phyloP scores from a whole-genome alignment of 2,888 invertebrate species.

The Mythimna ferrago region DNA sequence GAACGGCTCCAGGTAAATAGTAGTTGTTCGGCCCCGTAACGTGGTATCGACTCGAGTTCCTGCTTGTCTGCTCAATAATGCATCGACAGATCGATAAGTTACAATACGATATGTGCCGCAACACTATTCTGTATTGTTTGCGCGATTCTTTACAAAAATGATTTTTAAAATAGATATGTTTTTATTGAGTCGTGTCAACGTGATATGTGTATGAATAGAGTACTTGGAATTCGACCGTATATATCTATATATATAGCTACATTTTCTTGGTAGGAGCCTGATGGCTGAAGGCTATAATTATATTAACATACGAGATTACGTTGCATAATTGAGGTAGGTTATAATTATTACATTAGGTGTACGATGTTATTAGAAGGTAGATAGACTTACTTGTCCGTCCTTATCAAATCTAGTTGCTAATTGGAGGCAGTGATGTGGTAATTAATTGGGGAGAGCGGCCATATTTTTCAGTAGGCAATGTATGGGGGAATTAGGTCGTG shows the following conservation, averaged over 20 bases:
- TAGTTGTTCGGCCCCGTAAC: conserved; percentile 70
- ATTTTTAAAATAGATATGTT: conserved; percentile 57
- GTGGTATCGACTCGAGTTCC: conserved; percentile 72
- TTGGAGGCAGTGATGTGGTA: conserved; percentile 32
- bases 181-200: conserved; percentile 40
- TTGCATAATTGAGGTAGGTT: conserved; percentile 24
- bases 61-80: conserved; percentile 84
- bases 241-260: background rate
- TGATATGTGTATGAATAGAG: conserved; percentile 30
- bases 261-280: conserved; percentile 18
- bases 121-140: conserved; percentile 76
- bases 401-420: conserved; percentile 41
- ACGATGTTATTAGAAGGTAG: conserved; percentile 25
- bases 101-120: conserved; percentile 70
- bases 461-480: conserved; percentile 34
- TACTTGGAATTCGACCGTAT: conserved; percentile 7
- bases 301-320: conserved; percentile 39
- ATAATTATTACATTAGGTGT: conserved; percentile 37
- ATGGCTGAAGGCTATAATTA: conserved; percentile 34
- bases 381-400: conserved; percentile 8
- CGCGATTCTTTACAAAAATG: conserved; percentile 61
- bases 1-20: conserved; percentile 79
- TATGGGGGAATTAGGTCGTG: conserved; percentile 43
- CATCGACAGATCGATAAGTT: conserved; percentile 84
- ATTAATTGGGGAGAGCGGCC: conserved; percentile 15